Conservation (phyloP, 2,888 invertebrate genomes). For the Conus canariensis region DNA sequence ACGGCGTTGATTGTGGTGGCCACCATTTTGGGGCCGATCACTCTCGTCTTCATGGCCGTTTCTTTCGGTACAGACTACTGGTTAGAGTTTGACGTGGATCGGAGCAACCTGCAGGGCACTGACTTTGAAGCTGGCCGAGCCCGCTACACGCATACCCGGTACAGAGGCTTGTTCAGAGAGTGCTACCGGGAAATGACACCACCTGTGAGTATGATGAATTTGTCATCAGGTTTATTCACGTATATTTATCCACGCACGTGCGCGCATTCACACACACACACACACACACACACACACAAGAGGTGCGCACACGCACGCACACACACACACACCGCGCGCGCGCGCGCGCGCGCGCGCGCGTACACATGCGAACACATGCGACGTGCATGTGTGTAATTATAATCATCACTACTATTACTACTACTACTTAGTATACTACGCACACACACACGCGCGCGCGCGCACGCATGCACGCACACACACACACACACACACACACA, state of each 20-base stretch:
- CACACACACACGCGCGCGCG: too few species aligned
- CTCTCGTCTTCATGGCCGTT: slow-evolving; percentile 66
- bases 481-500: too few species aligned
- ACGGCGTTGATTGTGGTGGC: slow-evolving; percentile 54
- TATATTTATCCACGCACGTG: slow-evolving; percentile 44
- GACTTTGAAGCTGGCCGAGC: slow-evolving; percentile 2
- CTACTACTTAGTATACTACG: neutral
- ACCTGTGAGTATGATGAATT: slow-evolving; percentile 64
- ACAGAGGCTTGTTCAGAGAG: slow-evolving; percentile 71
- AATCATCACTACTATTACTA: too few species aligned
- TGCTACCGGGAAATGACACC: slow-evolving; percentile 72
- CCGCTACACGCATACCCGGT: slow-evolving; percentile 61
- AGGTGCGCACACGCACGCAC: neutral
- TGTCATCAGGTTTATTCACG: neutral
- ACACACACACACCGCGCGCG: neutral
- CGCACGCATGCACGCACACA: neutral
- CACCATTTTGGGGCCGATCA: slow-evolving; percentile 66
- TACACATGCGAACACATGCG: neutral
- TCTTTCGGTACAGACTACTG: slow-evolving; percentile 74
- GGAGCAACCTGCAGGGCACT: slow-evolving; percentile 44
- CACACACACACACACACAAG: too few species aligned
- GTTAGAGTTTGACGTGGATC: slow-evolving; percentile 68
- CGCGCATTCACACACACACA: too few species aligned
- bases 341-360: too few species aligned
- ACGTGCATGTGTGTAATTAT: too few species aligned